A percentile compares a stretch with the other conserved stretches of the same genome.
Evolutionary conservation across 2,797 vertebrate species (phyloP).

Genomic region (Oophaga sylvatica): DNA sequence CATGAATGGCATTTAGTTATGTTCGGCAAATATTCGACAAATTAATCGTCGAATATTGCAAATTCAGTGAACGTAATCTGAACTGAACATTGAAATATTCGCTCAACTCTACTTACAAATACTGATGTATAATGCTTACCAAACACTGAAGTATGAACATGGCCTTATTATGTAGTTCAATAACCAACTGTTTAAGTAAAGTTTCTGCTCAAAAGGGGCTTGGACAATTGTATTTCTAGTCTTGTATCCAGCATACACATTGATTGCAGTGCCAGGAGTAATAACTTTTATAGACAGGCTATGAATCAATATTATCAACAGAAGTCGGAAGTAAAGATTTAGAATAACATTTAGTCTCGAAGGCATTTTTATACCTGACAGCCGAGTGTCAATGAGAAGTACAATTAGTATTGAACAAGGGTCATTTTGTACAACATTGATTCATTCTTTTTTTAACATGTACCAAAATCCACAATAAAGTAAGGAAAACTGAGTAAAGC

Average conservation of each 20-base stretch:
- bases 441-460: background rate
- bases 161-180: background rate
- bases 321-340: conserved; percentile 33
- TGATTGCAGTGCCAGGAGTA: conserved; percentile 33
- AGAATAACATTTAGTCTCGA: conserved; percentile 37
- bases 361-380: conserved; percentile 37
- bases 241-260: background rate
- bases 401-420: conserved; percentile 33
- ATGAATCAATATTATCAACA: conserved; percentile 51
- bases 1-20: too few species aligned
- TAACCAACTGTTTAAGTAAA: background rate
- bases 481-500: background rate
- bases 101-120: too few species aligned
- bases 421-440: conserved; percentile 10
- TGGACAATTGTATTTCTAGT: conserved; percentile 1
- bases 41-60: too few species aligned
- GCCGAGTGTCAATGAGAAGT: conserved; percentile 37
- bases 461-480: background rate
- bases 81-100: too few species aligned
- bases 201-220: background rate
- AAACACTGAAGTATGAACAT: too few species aligned
- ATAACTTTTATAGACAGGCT: conserved; percentile 50
- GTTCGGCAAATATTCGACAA: too few species aligned
- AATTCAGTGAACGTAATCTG: too few species aligned
- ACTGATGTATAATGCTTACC: too few species aligned